Conservation (phyloP, 2,113 vertebrate genomes). For the Fukomys damarensis region DNA sequence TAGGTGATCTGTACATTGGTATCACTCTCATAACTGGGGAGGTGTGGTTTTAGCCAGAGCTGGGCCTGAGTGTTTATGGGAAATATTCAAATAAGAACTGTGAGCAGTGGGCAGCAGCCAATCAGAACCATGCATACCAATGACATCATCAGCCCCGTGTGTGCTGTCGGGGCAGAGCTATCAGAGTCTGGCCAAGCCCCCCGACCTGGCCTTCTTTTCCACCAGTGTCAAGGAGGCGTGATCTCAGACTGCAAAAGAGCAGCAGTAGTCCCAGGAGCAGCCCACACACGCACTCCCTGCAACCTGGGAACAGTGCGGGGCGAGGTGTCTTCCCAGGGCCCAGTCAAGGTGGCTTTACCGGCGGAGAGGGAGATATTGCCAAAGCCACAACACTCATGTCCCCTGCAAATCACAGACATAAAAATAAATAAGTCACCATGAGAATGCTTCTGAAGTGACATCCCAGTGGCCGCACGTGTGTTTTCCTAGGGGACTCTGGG, state of each 20-base stretch:
- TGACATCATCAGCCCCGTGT: fast-evolving
- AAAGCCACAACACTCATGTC: fast-evolving
- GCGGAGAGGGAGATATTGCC: neutral
- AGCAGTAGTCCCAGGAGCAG: neutral
- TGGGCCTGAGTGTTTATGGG: neutral
- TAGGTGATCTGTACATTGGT: neutral
- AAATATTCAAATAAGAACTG: neutral
- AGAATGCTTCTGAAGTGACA: neutral
- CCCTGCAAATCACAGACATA: neutral
- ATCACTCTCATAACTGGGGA: neutral
- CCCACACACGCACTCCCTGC: too few relatives aligned
- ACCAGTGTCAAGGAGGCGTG: neutral
- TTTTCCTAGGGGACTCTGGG: fast-evolving
- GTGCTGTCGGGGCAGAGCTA: fast-evolving
- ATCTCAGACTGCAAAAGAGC: neutral
- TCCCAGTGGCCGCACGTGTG: neutral
- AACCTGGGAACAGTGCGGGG: neutral
- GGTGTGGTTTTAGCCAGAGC: neutral
- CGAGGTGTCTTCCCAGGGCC: neutral
- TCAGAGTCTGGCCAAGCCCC: neutral
- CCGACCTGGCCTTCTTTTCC: neutral
- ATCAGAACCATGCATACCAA: neutral
- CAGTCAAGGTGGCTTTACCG: neutral
- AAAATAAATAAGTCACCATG: too few relatives aligned
- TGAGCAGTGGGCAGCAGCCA: neutral